phyloP scores from a whole-genome alignment of 2,888 invertebrate species.

The Megastigmus dorsalis region DNA sequence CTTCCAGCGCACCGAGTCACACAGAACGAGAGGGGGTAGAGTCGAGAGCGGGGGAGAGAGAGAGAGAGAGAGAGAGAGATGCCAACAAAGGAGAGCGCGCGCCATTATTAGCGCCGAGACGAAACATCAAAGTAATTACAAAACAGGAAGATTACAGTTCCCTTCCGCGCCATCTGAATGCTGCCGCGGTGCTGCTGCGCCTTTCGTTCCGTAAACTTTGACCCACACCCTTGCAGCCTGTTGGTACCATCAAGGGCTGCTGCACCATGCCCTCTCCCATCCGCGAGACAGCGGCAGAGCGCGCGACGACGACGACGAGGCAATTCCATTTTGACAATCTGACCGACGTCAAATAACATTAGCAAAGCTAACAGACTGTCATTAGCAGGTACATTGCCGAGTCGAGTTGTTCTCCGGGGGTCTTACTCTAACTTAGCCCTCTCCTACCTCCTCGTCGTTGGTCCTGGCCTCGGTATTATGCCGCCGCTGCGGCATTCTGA shows the following conservation, averaged over 20 bases:
- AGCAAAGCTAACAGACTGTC: slow-evolving; percentile 46
- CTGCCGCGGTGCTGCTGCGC: no score
- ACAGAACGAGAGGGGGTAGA: no score
- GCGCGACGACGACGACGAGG: no score
- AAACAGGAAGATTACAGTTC: slow-evolving; percentile 37
- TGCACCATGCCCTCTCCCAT: no score
- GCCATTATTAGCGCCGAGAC: slow-evolving; percentile 11
- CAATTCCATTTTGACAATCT: slow-evolving; percentile 46
- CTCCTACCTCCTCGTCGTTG: not conserved
- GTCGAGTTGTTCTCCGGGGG: slow-evolving; percentile 18
- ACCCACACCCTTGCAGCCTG: not conserved
- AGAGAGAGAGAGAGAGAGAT: slow-evolving; percentile 25
- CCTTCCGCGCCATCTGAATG: slow-evolving; percentile 9
- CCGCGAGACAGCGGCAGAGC: no score
- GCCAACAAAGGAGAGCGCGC: slow-evolving; percentile 6
- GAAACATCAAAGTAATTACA: slow-evolving; percentile 45
- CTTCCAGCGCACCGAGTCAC: no score
- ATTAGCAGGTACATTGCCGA: slow-evolving; percentile 45
- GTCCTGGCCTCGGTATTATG: no score
- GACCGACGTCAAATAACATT: slow-evolving; percentile 43
- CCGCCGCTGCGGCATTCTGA: no score
- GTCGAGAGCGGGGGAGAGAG: slow-evolving; percentile 1
- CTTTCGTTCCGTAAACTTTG: slow-evolving; percentile 27
- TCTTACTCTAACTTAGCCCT: not conserved
- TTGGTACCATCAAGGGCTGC: no score